These are phyloP conservation scores for Poecilobothrus nobilitatus DNA, from an alignment of 2,888 invertebrate genomes.

Conservation along the genomic window DNA sequence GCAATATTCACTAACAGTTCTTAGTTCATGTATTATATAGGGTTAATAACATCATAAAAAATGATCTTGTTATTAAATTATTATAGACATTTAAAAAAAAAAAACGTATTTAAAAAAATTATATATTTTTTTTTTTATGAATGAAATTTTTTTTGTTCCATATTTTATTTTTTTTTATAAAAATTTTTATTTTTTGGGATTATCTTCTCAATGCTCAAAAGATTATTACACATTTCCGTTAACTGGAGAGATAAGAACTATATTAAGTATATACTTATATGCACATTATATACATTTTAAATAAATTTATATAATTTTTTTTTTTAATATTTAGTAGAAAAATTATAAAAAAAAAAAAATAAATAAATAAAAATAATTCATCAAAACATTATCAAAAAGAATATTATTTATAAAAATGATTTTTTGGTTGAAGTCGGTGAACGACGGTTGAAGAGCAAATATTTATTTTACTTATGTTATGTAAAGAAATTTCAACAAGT, in stretches of 20 bases:
- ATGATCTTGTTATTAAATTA: too few relatives aligned
- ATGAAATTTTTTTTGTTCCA: not conserved
- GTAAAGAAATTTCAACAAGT: not conserved
- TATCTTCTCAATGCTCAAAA: not conserved
- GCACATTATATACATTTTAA: not conserved
- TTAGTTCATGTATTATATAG: too few relatives aligned
- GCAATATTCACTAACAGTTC: too few relatives aligned
- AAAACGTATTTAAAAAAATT: not conserved
- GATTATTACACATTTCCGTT: slow-evolving; percentile 1
- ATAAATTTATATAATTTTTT: not conserved
- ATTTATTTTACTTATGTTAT: not conserved
- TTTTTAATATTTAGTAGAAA: not conserved
- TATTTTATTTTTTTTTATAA: not conserved
- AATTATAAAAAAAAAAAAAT: not conserved
- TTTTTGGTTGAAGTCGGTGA: not conserved
- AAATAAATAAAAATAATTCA: not conserved
- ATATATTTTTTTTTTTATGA: not conserved
- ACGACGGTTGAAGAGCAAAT: not conserved
- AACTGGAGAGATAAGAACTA: not conserved
- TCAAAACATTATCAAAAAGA: not conserved
- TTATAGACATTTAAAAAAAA: too few relatives aligned
- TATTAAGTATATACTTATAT: not conserved
- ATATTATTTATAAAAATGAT: not conserved
- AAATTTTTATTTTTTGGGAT: not conserved
- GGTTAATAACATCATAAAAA: too few relatives aligned